These are phyloP conservation scores for Brenthis ino DNA, from an alignment of 2,888 invertebrate genomes.

Conservation along the genomic window DNA sequence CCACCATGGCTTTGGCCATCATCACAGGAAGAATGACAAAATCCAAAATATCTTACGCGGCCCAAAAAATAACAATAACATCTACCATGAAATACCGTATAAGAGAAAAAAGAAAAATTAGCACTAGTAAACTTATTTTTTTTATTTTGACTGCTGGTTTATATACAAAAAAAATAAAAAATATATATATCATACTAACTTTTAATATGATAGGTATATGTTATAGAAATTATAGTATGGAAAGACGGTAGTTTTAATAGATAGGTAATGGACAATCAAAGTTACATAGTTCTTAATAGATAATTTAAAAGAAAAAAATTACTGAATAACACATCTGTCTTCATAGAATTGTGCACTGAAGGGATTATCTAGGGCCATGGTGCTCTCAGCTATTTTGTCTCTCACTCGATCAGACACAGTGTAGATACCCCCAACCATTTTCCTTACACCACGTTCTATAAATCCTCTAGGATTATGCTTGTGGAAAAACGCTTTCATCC, in stretches of 20 bases:
- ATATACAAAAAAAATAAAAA: too few relatives aligned
- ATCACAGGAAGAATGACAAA: slow-evolving; percentile 65
- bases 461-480: slow-evolving; percentile 55
- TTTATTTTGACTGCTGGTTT: too few relatives aligned
- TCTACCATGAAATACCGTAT: slow-evolving; percentile 67
- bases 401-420: slow-evolving; percentile 61
- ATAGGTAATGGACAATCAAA: background rate
- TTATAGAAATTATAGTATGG: too few relatives aligned
- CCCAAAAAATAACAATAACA: slow-evolving; percentile 62
- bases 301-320: slow-evolving; percentile 9
- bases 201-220: too few relatives aligned
- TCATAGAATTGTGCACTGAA: slow-evolving; percentile 66
- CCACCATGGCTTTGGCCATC: slow-evolving; percentile 60
- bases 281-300: background rate
- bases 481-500: slow-evolving; percentile 61
- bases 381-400: slow-evolving; percentile 65
- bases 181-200: too few relatives aligned
- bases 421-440: slow-evolving; percentile 59
- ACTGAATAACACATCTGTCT: slow-evolving; percentile 63
- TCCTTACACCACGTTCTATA: slow-evolving; percentile 53
- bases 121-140: too few relatives aligned
- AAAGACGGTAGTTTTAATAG: too few relatives aligned
- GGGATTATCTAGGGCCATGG: slow-evolving; percentile 60
- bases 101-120: slow-evolving; percentile 44
- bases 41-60: slow-evolving; percentile 71